These are phyloP conservation scores for Fistularia tabacaria DNA, from an alignment of 2,797 vertebrate genomes.

Conservation along the genomic window DNA sequence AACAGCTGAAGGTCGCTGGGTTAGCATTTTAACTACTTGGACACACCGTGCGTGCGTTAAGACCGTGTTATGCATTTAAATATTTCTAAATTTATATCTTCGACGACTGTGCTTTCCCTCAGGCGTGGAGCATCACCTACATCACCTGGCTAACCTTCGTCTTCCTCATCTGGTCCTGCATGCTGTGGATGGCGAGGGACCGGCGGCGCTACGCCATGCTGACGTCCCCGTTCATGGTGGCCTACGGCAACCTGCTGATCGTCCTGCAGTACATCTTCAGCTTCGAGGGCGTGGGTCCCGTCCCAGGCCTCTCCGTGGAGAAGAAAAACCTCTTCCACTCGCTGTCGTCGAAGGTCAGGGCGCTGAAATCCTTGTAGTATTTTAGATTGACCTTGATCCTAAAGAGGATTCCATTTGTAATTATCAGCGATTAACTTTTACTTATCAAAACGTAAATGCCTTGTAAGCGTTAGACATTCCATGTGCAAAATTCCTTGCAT, in stretches of 20 bases:
- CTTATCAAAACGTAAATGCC: too few relatives aligned
- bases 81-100: background rate
- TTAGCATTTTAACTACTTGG: too few relatives aligned
- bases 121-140: conserved; percentile 98
- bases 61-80: background rate
- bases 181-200: conserved; percentile 93
- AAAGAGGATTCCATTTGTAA: too few relatives aligned
- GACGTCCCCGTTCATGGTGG: conserved; percentile 94
- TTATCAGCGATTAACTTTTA: too few relatives aligned
- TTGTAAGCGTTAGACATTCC: too few relatives aligned
- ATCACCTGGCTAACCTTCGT: conserved; percentile 97
- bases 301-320: conserved; percentile 81
- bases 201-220: conserved; percentile 92
- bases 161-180: conserved; percentile 93
- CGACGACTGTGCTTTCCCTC: background rate
- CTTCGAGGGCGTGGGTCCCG: conserved; percentile 73
- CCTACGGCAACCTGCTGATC: conserved; percentile 88
- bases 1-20: too few relatives aligned
- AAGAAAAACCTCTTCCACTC: conserved; percentile 78
- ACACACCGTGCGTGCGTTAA: too few relatives aligned
- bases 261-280: conserved; percentile 93
- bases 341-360: conserved; percentile 86
- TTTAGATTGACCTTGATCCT: too few relatives aligned
- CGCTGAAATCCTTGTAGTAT: background rate
- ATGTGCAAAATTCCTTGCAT: too few relatives aligned